phyloP scores from a whole-genome alignment of 2,797 vertebrate species.

The Salarias fasciatus region DNA sequence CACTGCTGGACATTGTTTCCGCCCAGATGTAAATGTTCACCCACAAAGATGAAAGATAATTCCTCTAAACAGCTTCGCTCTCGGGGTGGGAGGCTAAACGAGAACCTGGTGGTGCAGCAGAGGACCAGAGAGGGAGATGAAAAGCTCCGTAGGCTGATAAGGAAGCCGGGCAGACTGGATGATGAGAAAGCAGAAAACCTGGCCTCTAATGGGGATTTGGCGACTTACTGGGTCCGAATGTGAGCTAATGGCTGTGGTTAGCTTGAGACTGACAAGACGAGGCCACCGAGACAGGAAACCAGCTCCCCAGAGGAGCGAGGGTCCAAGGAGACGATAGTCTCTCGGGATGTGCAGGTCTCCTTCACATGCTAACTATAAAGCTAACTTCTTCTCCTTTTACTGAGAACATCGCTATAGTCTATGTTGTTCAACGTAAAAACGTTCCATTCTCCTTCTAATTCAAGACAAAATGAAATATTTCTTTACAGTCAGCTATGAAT shows the following conservation, averaged over 20 bases:
- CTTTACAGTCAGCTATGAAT: too few relatives aligned
- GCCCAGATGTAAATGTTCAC: conserved; percentile 49
- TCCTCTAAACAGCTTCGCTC: conserved; percentile 61
- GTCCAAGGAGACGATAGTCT: conserved; percentile 1
- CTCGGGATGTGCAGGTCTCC: too few relatives aligned
- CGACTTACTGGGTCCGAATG: conserved; percentile 34
- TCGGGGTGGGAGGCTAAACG: conserved; percentile 64
- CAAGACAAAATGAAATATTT: too few relatives aligned
- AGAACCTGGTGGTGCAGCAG: conserved; percentile 64
- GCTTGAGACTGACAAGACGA: conserved; percentile 23
- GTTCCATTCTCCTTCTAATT: too few relatives aligned
- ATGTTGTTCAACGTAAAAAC: too few relatives aligned
- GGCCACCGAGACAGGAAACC: conserved; percentile 38
- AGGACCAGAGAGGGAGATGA: conserved; percentile 72
- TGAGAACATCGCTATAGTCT: too few relatives aligned
- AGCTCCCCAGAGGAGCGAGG: neutral
- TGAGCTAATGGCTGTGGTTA: conserved; percentile 21
- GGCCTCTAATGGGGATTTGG: conserved; percentile 51
- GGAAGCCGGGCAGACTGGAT: conserved; percentile 72
- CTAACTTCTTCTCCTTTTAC: too few relatives aligned
- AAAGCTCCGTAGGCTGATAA: conserved; percentile 74
- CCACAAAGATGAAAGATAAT: conserved; percentile 69
- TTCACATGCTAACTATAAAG: too few relatives aligned
- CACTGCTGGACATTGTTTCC: conserved; percentile 38
- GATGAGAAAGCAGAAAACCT: conserved; percentile 67